Base-by-base conservation (phyloP, 2,113 vertebrate species). In the Ctenodactylus gundi region DNA sequence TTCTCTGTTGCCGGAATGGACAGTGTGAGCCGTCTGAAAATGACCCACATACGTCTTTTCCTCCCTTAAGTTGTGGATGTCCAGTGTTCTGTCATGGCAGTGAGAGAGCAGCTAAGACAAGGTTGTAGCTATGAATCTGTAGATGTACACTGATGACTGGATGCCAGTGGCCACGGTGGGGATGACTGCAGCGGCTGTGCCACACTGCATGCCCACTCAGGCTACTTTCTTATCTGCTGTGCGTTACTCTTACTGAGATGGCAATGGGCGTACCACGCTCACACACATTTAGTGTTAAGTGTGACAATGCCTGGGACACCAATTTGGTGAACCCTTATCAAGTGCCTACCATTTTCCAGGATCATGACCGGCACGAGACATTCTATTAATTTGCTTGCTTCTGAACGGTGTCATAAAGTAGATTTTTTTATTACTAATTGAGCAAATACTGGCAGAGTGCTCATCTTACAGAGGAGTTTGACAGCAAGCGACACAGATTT, bases 381-480 rank as follows among this genome's bases (percentile, higher is more conserved):
- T 51, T 51, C 65, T 83, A 60, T 89, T 78, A 78, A 93, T 49
- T 82, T 51, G 25, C 60, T 90, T 92, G 27, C 70, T 83, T 95
- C 70, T 77, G 81, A 89, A 77, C 90, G 89, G 34, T 82, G 11
- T 62, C 68, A 86, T 51, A 77, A 23, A 31, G 5, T 3, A 77
- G 62, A 57, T 62, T 57, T 70, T 65, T 70, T 18, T 29, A 90
- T 57, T 51, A 64, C 10, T 91, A 70, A 91, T 83, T 93, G 21
- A 86, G 17, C 41, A 90, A 57, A 55, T 84, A 95, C 85, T 82
- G 96, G 53, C 21, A 76, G 15, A 85, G 6, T 4, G 81, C 18
- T 34, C 46, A 9, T n/a, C 51, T 81, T 90, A 67, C 1, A 58
- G 62, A 89, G 65, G 1, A 95, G 20, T 4, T 84, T 70, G 75